These are phyloP conservation scores for Notolepis coatsorum DNA, from an alignment of 2,797 vertebrate species.

Conservation along the genomic window DNA sequence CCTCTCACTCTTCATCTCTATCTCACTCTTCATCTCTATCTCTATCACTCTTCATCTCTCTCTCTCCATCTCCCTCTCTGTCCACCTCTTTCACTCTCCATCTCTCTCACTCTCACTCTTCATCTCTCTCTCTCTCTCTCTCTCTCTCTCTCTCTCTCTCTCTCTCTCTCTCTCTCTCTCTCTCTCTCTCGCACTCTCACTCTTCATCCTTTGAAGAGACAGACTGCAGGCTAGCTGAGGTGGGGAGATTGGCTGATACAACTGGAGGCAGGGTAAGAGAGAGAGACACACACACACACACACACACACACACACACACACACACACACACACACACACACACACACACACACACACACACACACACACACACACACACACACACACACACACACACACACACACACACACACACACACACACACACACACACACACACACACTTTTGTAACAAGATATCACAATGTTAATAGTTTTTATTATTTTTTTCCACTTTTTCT, in stretches of 20 bases:
- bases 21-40: background rate
- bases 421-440: background rate
- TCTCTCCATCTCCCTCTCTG: conserved; percentile 83
- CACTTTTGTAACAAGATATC: too few species aligned
- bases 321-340: background rate
- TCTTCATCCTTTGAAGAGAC: conserved; percentile 84
- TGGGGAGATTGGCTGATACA: conserved; percentile 81
- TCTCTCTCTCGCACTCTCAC: conserved; percentile 75
- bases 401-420: background rate
- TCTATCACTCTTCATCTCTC: background rate
- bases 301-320: background rate
- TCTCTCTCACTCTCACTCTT: background rate
- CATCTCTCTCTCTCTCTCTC: background rate
- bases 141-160: background rate
- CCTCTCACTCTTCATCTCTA: background rate
- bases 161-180: conserved; percentile 1
- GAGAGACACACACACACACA: background rate
- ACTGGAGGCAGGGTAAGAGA: conserved; percentile 82
- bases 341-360: background rate
- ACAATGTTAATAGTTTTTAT: too few species aligned
- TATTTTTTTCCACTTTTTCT: too few species aligned
- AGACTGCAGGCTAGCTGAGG: conserved; percentile 79
- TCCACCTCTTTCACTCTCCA: background rate
- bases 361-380: background rate
- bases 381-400: background rate